Base-by-base conservation (phyloP, 1,140 invertebrate genomes). In the Apis cerana region DNA sequence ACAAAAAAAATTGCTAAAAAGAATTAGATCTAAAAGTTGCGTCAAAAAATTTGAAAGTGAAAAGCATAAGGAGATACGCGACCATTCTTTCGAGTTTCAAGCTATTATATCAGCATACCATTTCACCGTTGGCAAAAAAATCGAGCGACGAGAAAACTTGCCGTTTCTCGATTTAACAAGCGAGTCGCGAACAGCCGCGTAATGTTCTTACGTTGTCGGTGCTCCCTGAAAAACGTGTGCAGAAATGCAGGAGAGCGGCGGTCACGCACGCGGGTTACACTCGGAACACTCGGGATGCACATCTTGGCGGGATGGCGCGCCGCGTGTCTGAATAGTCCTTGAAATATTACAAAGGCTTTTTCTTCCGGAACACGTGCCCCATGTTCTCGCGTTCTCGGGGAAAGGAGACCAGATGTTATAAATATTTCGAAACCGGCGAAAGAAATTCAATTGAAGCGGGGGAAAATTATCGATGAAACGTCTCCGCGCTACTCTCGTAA, bases 281-380 rank as follows among this genome's bases (percentile, higher is more conserved):
- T 76, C 33, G 75, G 52, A 75, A 80, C 56, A 27, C 27, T 33
- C 33, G 56, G 33, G 71, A 80, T 62, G 81, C 76, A 67, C 70
- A 58, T 85, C 78, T 56, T 74, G 43, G 15, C 27, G 52, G 59
- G 77, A 69, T 75, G 83, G 72, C 58, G 74, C 69, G 64, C 72
- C 78, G 50, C 58, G 64, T 81, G 83, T 68, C 83, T 69, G 85
- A 85, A 85, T 85, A 85, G 87, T 80, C 76, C 80, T 88, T 88
- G 87, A 88, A 88, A 88, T 88, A 88, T 88, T 84, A 88, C 83
- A 52, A 43, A 76, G 83, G 67, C 68, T 72, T 64, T 88, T 71
- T 72, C 70, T 71, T 85, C 52, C 12, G 67, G 69, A 33, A 79
- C 75, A 48, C 69, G 80, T 70, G 75, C 21, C 19, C 43, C 52